Percentiles rank a stretch among this genome's conserved stretches.
These are phyloP conservation scores for Neoitamus cyanurus DNA, from an alignment of 2,888 invertebrate species.

Conservation along the genomic window DNA sequence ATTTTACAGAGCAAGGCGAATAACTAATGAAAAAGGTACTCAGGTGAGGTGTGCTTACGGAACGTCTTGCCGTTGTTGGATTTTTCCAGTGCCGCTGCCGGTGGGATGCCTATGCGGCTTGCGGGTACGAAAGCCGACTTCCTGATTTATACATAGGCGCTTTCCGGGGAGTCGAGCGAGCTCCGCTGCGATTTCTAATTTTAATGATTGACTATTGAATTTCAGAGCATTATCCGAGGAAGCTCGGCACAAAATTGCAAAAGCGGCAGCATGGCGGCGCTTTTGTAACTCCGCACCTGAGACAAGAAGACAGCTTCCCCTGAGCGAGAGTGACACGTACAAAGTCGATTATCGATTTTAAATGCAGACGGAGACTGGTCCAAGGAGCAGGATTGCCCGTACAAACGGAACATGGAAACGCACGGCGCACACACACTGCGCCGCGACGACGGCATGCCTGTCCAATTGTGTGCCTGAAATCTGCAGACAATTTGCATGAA, in stretches of 20 bases:
- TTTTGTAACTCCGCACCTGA: conserved; percentile 1
- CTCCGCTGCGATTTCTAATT: background rate
- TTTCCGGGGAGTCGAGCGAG: background rate
- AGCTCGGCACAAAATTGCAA: background rate
- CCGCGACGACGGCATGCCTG: background rate
- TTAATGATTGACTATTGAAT: conserved; percentile 30
- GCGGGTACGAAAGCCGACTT: too few relatives aligned
- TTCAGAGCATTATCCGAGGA: background rate
- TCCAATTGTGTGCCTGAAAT: background rate
- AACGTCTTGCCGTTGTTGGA: background rate
- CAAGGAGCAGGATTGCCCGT: background rate
- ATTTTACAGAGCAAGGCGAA: too few relatives aligned
- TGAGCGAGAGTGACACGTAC: conserved; percentile 16
- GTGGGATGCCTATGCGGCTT: background rate
- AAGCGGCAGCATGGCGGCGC: conserved; percentile 10
- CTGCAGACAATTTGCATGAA: conserved; percentile 19
- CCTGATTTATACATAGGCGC: background rate
- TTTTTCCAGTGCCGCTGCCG: background rate
- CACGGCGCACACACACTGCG: background rate
- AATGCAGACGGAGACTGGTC: background rate
- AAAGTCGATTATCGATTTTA: conserved; percentile 20
- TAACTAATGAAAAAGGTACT: too few relatives aligned
- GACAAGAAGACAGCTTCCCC: background rate
- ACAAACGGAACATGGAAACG: background rate
- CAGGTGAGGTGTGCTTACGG: too few relatives aligned